Conservation (phyloP, 2,888 invertebrate genomes). For the Dexiosoma caninum region DNA sequence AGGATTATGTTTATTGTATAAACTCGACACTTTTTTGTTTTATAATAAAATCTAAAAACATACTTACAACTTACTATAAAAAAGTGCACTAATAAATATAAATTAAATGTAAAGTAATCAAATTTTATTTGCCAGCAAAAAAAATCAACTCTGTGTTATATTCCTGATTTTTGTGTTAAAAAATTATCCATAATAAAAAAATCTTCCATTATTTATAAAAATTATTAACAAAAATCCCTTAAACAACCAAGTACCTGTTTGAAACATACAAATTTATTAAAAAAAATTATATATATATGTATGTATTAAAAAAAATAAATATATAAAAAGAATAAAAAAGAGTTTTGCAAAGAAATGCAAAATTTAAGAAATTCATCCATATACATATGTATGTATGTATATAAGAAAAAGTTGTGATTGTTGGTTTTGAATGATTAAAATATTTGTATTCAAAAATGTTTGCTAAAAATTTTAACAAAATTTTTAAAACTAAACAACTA, state of each 20-base stretch:
- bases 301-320: conserved; percentile 21
- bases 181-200: conserved; percentile 26
- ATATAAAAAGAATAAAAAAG: conserved; percentile 17
- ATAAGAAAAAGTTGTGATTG: conserved; percentile 48
- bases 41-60: conserved; percentile 40
- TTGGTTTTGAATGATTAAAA: conserved; percentile 43
- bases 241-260: conserved; percentile 70
- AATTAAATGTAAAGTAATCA: conserved; percentile 21
- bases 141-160: conserved; percentile 28
- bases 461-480: conserved; percentile 51
- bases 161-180: background rate
- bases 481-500: conserved; percentile 55
- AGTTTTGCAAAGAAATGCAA: background rate
- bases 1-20: conserved; percentile 77
- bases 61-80: conserved; percentile 34
- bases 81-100: conserved; percentile 47
- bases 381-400: too few relatives aligned
- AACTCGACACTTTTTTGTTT: conserved; percentile 52
- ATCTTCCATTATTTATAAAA: conserved; percentile 62
- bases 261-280: conserved; percentile 58
- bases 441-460: conserved; percentile 64
- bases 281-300: conserved; percentile 33
- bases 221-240: conserved; percentile 42
- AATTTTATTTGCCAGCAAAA: conserved; percentile 20
- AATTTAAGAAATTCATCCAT: background rate